Base-by-base conservation (phyloP, 1,140 invertebrate species). In the Tribolium madens region DNA sequence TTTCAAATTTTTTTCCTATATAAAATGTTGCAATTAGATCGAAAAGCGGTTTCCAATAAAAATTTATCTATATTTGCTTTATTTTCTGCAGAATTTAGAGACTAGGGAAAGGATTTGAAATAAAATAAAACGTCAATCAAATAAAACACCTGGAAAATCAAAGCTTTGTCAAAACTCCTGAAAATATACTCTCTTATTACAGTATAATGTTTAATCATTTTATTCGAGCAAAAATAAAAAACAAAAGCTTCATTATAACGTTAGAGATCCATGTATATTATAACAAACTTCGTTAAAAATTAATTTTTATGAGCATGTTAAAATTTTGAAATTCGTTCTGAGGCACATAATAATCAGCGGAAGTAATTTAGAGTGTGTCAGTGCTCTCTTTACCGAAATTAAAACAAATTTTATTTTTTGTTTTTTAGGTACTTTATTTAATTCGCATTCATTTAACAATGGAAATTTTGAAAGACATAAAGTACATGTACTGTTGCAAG, bases 301-400 rank as follows among this genome's bases (percentile, higher is more conserved):
- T n/a, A 57, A 57, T 57, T 57, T 57, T 57, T 21, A 17, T 57
- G 48, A 57, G 52, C 52, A 57, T 57, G 52, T 21, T 57, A 57
- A 57, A 57, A 57, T 3, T 57, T 57, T 57, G 52, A 18, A 57
- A 57, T 21, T 57, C 18, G 14, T 18, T n/a, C 21, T 57, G 14
- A 21, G 17, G 52, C 52, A 57, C 17, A 57, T 57, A 52, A 52
- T 52, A 57, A 57, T 21, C 14, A 57, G 52, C 9, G 52, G 17
- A 57, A 57, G 52, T 57, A 57, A 57, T 57, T 57, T 57, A 18
- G 17, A 18, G 9, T 21, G n/a, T 42, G n/a, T 21, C n/a, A 10
- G 18, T 17, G 14, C 52, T 21, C 15, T 15, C 13, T 50, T 50
- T 50, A 47, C 50, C n/a, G 14, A 52, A 13, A 52, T 52, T 52